Base-by-base conservation (phyloP, 1,140 invertebrate genomes). In the Drosophila pallidifrons region DNA sequence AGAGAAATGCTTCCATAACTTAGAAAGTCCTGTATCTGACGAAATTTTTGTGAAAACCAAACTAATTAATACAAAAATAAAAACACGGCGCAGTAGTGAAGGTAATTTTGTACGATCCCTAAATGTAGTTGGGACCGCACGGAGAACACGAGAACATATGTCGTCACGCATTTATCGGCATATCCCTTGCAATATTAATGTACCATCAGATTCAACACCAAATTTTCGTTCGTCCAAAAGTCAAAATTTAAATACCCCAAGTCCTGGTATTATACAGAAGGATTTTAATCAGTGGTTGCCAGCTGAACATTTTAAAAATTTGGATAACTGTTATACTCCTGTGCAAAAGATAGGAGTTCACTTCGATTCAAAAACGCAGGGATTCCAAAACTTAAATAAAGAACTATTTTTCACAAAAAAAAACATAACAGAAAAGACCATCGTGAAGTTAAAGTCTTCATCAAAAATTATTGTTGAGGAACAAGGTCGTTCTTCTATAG, bases 401-500 rank as follows among this genome's bases (percentile, higher is more conserved):
- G 25, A 25, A 35, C 25, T 45, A 16, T 32, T 47, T 51, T 61
- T 51, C 35, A 8, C 15, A 32, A 47, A 20, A 3, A 47, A 41
- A 57, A 55, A 43, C 7, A 25, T 16, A 4, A 49, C 32, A 41
- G 25, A 54, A 41, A 58, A 7, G 45, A 61, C 8, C 8, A 35
- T 32, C 25, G 57, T 58, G 32, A 63, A 25, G 43, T 13, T 67
- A 49, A 11, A 43, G 16, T 16, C 57, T 47, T 75, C 49, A 43
- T 16, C 32, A 6, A 64, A 64, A 25, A 92, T 57, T 1, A 43
- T 67, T n/a, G 35, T 77, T 13, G 72, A 85, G 13, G 92, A 92
- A 52, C 93, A 93, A 25, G 94, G 94, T 11, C 93, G 95, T 51
- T 94, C 94, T 1, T 96, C 95, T 0, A 93, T 96, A 4, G 94